Evolutionary conservation across 92 coral and sea anemone genomes (phyloP).

Genomic region (Pocillopora grandis): DNA sequence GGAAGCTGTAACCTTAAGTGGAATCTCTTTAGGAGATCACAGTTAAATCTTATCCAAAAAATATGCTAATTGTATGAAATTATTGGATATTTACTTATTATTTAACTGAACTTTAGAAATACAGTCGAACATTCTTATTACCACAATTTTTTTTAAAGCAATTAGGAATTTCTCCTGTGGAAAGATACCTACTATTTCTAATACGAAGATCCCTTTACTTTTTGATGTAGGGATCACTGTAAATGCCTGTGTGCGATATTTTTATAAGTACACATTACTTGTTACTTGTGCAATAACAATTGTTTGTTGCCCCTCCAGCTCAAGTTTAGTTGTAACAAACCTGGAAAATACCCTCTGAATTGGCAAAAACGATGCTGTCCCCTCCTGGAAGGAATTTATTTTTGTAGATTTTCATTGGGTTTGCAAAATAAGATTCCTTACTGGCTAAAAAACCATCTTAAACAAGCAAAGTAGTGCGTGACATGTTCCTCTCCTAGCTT

Average conservation of each 20-base stretch:
- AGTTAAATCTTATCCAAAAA: too few species aligned
- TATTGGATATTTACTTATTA: too few species aligned
- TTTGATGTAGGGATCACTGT: too few species aligned
- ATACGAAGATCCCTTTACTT: too few species aligned
- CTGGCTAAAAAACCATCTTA: conserved; percentile 34
- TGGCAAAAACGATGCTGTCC: conserved; percentile 54
- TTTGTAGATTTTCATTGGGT: conserved; percentile 47
- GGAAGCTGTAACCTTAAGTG: too few species aligned
- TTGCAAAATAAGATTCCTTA: conserved; percentile 12
- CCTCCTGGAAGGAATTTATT: conserved; percentile 14
- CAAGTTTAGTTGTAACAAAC: conserved; percentile 30
- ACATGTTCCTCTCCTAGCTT: conserved; percentile 1
- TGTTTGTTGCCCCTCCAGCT: neutral
- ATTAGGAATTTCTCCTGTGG: too few species aligned
- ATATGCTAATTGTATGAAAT: too few species aligned
- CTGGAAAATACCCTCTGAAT: conserved; percentile 48
- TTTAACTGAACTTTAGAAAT: too few species aligned
- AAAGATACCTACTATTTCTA: too few species aligned
- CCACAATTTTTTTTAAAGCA: too few species aligned
- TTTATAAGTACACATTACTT: conserved; percentile 4
- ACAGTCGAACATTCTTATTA: too few species aligned
- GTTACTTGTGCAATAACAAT: neutral
- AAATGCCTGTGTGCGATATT: neutral
- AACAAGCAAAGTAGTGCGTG: conserved; percentile 51
- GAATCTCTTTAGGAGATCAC: too few species aligned